Conservation (phyloP, 2,113 vertebrate species). For the Furnarius figulus region DNA sequence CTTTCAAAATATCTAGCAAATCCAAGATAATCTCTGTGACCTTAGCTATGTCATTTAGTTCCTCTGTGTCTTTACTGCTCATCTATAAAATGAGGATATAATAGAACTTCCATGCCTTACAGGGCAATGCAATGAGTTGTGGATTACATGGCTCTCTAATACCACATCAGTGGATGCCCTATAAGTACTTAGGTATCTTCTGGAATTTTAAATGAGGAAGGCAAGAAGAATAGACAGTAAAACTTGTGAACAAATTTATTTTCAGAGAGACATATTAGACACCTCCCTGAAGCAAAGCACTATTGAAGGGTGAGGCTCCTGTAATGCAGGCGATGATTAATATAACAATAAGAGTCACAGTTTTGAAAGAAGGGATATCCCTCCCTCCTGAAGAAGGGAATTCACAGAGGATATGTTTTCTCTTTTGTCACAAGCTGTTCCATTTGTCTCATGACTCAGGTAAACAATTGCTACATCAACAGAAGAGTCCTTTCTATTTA, state of each 20-base stretch:
- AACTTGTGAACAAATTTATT: not conserved
- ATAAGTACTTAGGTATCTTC: not conserved
- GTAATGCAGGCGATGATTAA: not conserved
- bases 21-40: not conserved
- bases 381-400: not conserved
- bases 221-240: not conserved
- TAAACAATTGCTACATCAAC: not conserved
- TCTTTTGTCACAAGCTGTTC: not conserved
- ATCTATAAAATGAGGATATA: not conserved
- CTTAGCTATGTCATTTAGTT: not conserved
- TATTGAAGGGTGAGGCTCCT: not conserved
- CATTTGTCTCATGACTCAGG: not conserved
- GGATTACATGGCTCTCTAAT: not conserved
- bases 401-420: not conserved
- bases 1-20: constrained; percentile 8
- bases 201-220: not conserved
- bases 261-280: not conserved
- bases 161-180: not conserved
- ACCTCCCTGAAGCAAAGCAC: not conserved
- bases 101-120: not conserved
- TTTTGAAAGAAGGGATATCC: not conserved
- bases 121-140: not conserved
- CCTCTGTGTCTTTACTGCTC: not conserved
- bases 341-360: not conserved
- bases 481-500: not conserved